Base-by-base conservation (phyloP, 2,113 vertebrate genomes). In the Brevimyrus niger region DNA sequence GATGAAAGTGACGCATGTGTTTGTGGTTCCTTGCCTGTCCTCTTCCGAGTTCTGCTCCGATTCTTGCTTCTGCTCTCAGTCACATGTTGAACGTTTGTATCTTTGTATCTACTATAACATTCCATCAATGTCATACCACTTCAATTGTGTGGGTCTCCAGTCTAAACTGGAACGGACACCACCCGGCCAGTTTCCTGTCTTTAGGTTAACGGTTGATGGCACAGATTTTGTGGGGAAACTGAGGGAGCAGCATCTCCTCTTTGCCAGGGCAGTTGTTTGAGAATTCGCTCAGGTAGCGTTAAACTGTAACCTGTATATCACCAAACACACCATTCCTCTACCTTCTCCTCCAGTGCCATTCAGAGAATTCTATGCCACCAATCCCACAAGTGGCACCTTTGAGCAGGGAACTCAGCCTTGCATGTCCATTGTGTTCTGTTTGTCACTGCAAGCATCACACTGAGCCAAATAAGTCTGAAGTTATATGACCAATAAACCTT, bases 141-240 rank as follows among this genome's bases (percentile, higher is more conserved):
- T 58, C 38, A 38, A 11, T 42, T 46, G 88, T 84, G 17, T 61
- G 31, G 21, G 51, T 83, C 23, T 58, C 1, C 50, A 83, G 80
- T 84, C 50, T 55, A 84, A 84, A 89, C 88, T 61, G 88, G 51
- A 85, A 89, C 1, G 10, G 42, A 65, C 82, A 86, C 17, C 23
- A 51, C 87, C 42, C 0, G 61, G 11, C 27, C 31, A 55, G 31
- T 15, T 69, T 88, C 87, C 65, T 4, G 46, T 65, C 27, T 27
- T 11, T 80, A 82, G 35, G 27, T 35, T 58, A 19, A 27, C 44
- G n/a, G 1, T 73, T 35, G 47, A 51, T 80, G 69, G 11, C 23
- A 88, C 42, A 13, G 47, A 82, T 53, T 35, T 31, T 47, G 10
- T 48, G 31, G 31, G 69, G 8, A 51, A 46, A 80, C 35, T 13